Evolutionary conservation across 2,113 vertebrate species (phyloP).

Genomic region (Peromyscus polionotus): DNA sequence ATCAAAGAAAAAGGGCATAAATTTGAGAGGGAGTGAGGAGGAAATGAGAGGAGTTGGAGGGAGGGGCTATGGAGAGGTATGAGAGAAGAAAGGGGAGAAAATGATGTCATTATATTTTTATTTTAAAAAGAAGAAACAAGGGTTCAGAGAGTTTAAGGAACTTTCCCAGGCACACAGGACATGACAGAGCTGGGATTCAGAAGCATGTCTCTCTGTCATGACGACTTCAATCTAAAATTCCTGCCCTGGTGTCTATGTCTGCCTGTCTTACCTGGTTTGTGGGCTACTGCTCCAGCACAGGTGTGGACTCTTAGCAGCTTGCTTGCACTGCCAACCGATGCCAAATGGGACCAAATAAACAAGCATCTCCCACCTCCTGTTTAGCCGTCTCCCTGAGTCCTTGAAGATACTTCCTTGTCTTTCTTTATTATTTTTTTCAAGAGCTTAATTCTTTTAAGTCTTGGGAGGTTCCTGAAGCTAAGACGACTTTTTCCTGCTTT

Average conservation of each 20-base stretch:
- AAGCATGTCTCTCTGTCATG: not conserved
- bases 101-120: not conserved
- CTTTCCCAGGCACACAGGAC: not conserved
- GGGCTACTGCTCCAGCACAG: not conserved
- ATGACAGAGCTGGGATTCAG: not conserved
- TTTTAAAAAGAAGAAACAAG: slow-evolving; percentile 35
- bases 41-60: not conserved
- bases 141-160: not conserved
- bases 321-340: not conserved
- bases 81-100: not conserved
- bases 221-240: not conserved
- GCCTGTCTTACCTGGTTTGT: not conserved
- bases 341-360: not conserved
- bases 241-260: not conserved
- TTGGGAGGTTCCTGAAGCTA: slow-evolving; percentile 59
- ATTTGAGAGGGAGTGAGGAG: not conserved
- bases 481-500: slow-evolving; percentile 59
- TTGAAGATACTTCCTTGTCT: not conserved
- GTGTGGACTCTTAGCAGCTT: not conserved
- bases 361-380: not conserved
- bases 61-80: not conserved
- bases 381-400: not conserved
- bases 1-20: not conserved
- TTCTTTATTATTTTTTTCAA: not conserved
- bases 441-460: slow-evolving; percentile 50